phyloP scores from a whole-genome alignment of 2,113 vertebrate species.

The Conger conger region DNA sequence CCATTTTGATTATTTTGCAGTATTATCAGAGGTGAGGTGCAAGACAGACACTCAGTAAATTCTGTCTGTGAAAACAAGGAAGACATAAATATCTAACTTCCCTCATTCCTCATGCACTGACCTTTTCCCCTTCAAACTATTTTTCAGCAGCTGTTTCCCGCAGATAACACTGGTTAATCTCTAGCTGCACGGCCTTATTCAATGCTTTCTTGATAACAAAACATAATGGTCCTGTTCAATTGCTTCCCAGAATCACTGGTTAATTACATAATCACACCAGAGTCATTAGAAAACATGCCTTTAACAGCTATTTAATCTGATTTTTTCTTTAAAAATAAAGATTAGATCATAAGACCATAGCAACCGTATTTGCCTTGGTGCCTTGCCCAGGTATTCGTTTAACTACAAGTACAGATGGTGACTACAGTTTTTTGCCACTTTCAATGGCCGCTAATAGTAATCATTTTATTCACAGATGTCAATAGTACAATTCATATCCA shows the following conservation, averaged over 20 bases:
- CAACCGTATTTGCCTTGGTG: slow-evolving; percentile 52
- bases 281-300: neutral
- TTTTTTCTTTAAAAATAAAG: slow-evolving; percentile 11
- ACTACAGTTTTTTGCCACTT: slow-evolving; percentile 24
- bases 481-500: neutral
- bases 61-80: neutral
- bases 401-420: slow-evolving; percentile 57
- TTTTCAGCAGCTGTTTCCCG: neutral
- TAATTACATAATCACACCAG: neutral
- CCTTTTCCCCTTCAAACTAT: neutral
- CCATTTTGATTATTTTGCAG: neutral
- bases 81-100: neutral
- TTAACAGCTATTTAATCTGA: slow-evolving; percentile 28
- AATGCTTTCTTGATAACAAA: neutral
- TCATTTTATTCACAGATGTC: slow-evolving; percentile 41
- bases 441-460: slow-evolving; percentile 46
- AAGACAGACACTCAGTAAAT: neutral
- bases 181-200: neutral
- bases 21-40: neutral
- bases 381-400: slow-evolving; percentile 50
- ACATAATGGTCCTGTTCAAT: neutral
- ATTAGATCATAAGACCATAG: slow-evolving; percentile 19
- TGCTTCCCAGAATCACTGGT: neutral
- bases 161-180: neutral
- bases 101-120: neutral